Base-by-base conservation (phyloP, 2,797 vertebrate species). In the Furcifer pardalis region DNA sequence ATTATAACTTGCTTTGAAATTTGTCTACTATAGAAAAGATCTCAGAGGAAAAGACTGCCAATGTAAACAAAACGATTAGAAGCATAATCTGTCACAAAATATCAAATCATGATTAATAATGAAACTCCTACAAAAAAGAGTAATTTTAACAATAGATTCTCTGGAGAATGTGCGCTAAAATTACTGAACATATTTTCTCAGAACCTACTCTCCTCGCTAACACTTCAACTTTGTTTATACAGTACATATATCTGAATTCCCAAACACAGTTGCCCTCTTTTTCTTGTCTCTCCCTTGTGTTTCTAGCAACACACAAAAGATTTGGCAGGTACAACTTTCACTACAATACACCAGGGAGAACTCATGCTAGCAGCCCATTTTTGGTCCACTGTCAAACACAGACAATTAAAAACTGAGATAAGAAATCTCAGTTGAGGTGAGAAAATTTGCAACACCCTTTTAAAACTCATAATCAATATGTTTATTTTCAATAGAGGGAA, bases 61-160 rank as follows among this genome's bases (percentile, higher is more conserved):
- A 27, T 71, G 32, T 82, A 86, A 86, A 81, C 79, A 86, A 77
- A 77, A 65, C 79, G 52, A 77, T 81, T 81, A 77, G 79, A 82
- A 86, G 74, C 32, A 82, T 71, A 63, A 86, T 82, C 79, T 62
- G 21, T 23, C 60, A 9, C 40, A 46, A 81, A 69, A 49, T 81
- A 73, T 56, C 74, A 86, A 86, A 86, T 62, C 44, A 72, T 72
- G 65, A 86, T 82, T 81, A 86, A 77, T 81, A 81, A 52, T 77
- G 52, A 86, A 86, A 77, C 71, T 72, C 44, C 56, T 49, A 69
- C 77, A 32, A 82, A 80, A 77, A 46, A 56, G 62, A 37, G 17
- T 42, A 71, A 77, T 69, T 76, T 71, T 52, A 71, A 37, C 49
- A 77, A 44, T 60, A 60, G 19, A 27, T 37, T 76, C 40, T 76